Evolutionary conservation across 37 sponge, comb jelly and placozoan species (phyloP).

Genomic region (Eunapius fragilis): DNA sequence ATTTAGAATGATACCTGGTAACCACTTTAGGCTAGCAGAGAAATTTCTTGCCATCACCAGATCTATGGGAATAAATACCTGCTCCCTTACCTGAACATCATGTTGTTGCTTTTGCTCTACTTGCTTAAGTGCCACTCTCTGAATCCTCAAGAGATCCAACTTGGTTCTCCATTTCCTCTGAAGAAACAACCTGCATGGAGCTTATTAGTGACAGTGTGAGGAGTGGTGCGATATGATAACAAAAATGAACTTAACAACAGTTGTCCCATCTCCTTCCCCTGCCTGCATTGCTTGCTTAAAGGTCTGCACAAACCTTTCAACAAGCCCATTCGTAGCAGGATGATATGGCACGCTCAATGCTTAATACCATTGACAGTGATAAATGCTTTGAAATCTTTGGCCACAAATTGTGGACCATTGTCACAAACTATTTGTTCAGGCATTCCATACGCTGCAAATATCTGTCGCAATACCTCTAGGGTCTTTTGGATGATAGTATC

Average conservation of each 20-base stretch:
- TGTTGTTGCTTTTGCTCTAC: conserved; percentile 31
- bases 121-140: too few species aligned
- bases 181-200: conserved; percentile 40
- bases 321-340: too few species aligned
- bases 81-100: background rate
- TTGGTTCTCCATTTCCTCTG: conserved; percentile 18
- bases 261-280: background rate
- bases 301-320: too few species aligned
- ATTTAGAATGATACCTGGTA: conserved; percentile 8
- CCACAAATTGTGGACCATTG: conserved; percentile 30
- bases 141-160: conserved; percentile 18
- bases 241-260: conserved; percentile 27
- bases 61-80: conserved; percentile 22
- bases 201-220: conserved; percentile 31
- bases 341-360: too few species aligned
- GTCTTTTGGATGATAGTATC: too few species aligned
- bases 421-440: background rate
- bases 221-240: conserved; percentile 25
- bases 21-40: conserved; percentile 11
- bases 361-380: too few species aligned
- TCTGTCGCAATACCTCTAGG: too few species aligned
- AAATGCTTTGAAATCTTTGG: too few species aligned
- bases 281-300: conserved; percentile 15
- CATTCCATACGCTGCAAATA: too few species aligned
- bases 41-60: conserved; percentile 28